Conservation (phyloP, 1,140 invertebrate genomes). For the Coptotermes formosanus region DNA sequence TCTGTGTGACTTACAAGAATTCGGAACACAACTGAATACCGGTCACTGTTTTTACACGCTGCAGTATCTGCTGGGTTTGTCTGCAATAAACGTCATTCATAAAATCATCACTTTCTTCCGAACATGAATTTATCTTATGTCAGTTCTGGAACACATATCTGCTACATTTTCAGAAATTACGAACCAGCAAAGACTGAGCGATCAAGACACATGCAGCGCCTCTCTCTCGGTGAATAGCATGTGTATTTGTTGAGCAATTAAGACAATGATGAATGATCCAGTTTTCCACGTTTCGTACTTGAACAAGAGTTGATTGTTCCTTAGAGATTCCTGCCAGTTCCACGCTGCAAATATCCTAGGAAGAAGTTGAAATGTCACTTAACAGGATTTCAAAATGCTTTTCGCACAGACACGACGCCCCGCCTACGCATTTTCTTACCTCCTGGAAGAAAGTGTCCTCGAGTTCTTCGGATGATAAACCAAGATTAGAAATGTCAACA, state of each 20-base stretch:
- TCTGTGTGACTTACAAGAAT: constrained; percentile 46
- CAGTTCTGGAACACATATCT: neutral
- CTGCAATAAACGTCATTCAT: constrained; percentile 38
- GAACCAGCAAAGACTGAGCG: constrained; percentile 50
- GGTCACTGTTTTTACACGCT: constrained; percentile 44
- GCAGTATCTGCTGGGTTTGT: constrained; percentile 45
- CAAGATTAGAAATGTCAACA: constrained; percentile 44
- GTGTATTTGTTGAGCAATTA: constrained; percentile 51
- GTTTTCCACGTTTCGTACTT: constrained; percentile 47
- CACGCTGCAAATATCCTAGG: constrained; percentile 27
- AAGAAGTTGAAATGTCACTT: constrained; percentile 24
- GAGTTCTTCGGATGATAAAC: constrained; percentile 45
- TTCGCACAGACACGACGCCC: constrained; percentile 14
- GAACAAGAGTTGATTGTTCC: constrained; percentile 50
- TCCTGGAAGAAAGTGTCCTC: constrained; percentile 49
- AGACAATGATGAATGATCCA: constrained; percentile 54
- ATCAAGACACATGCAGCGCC: constrained; percentile 52
- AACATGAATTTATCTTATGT: neutral
- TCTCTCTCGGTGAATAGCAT: constrained; percentile 52
- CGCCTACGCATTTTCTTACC: constrained; percentile 40
- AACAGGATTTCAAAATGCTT: neutral
- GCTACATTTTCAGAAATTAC: constrained; percentile 22
- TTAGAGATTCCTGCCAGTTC: constrained; percentile 51
- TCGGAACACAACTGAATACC: constrained; percentile 48
- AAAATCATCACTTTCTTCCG: neutral